A percentile compares a stretch with the other conserved stretches of the same genome.
These are phyloP conservation scores for Brachionus plicatilis DNA, from an alignment of 1,140 invertebrate genomes.

Conservation along the genomic window DNA sequence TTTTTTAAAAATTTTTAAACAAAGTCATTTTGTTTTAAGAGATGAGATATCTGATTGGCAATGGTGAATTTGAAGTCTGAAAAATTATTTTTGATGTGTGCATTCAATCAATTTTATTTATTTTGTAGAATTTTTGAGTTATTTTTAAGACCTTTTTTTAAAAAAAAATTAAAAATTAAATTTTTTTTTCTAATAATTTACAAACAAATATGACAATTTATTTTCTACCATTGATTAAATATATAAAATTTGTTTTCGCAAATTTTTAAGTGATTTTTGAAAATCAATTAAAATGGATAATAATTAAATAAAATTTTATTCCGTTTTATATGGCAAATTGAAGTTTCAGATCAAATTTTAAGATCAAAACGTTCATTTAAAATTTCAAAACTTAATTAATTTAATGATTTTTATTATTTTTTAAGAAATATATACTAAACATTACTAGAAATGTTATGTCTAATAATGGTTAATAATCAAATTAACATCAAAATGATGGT, in stretches of 20 bases:
- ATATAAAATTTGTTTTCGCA: not conserved
- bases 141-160: not conserved
- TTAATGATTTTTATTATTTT: no score
- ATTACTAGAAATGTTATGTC: no score
- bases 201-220: no score
- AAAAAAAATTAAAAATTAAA: not conserved
- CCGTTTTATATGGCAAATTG: no score
- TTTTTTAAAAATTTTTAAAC: not conserved
- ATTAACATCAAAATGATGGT: no score
- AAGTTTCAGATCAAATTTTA: no score
- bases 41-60: not conserved
- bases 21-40: not conserved
- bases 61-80: not conserved
- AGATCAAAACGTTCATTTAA: no score
- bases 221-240: not conserved
- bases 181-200: not conserved
- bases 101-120: not conserved
- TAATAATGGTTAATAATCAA: no score
- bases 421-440: no score
- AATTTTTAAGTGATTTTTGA: not conserved
- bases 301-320: no score
- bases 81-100: not conserved
- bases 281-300: no score
- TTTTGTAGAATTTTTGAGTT: slow-evolving; percentile 5
- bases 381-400: no score